Evolutionary conservation across 2,888 invertebrate species (phyloP).

Genomic region (Spialia ferax): DNA sequence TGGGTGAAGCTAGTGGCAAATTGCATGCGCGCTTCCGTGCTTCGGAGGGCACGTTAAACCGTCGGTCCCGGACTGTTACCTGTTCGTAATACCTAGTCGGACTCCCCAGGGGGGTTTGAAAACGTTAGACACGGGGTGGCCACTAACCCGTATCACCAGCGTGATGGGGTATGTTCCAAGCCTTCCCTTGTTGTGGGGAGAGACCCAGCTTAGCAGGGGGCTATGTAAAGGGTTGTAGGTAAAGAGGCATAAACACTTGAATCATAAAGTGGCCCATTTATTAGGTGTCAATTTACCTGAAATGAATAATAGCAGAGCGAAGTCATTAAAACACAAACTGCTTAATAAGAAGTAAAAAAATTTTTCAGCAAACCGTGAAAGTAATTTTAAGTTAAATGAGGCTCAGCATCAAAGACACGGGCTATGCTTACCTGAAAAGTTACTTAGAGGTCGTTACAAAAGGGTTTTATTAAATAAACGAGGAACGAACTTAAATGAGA

Average conservation of each 20-base stretch:
- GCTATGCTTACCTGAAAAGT: slow-evolving; percentile 8
- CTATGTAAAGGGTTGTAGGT: no score
- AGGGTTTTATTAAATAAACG: slow-evolving; percentile 20
- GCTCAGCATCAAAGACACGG: slow-evolving; percentile 12
- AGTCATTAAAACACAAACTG: not conserved
- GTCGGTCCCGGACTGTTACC: no score
- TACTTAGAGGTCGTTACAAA: slow-evolving; percentile 4
- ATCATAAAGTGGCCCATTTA: not conserved
- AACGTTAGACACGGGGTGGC: no score
- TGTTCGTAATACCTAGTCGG: no score
- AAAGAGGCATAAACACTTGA: not conserved
- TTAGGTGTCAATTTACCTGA: not conserved
- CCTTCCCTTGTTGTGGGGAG: no score
- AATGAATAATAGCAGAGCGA: not conserved
- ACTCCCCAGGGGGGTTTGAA: no score
- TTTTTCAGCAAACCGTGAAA: slow-evolving; percentile 10
- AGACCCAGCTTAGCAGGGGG: no score
- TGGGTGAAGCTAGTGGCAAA: no score
- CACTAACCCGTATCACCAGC: no score
- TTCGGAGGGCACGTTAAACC: no score
- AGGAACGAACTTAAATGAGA: slow-evolving; percentile 15
- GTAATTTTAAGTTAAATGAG: slow-evolving; percentile 10
- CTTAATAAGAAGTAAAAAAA: not conserved
- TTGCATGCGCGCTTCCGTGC: no score
- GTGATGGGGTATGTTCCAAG: no score